These are phyloP conservation scores for Phyllostomus discolor DNA, from an alignment of 2,113 vertebrate species.

Conservation along the genomic window DNA sequence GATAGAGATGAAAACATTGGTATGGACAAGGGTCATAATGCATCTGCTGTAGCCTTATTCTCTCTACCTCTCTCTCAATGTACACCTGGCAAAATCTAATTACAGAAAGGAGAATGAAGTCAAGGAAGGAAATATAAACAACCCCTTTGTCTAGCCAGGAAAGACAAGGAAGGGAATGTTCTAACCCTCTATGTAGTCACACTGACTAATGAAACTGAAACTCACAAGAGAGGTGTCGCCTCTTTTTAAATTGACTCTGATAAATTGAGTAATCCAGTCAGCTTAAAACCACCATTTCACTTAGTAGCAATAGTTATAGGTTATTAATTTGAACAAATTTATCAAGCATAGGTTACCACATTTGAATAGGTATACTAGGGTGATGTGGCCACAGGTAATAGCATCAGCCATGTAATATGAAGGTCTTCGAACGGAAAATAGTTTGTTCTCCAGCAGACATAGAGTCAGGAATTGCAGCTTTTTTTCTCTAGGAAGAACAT, in stretches of 20 bases:
- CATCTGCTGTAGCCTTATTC: neutral
- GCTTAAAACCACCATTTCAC: neutral
- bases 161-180: neutral
- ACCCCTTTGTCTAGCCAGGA: neutral
- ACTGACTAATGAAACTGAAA: neutral
- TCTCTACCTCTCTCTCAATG: too few relatives aligned
- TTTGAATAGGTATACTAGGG: neutral
- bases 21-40: neutral
- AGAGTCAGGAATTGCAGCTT: neutral
- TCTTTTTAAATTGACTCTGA: neutral
- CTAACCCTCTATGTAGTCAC: neutral
- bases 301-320: neutral
- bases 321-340: neutral
- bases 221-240: neutral
- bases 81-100: neutral
- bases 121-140: neutral
- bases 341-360: neutral
- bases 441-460: neutral
- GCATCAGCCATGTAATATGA: neutral
- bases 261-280: neutral
- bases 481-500: neutral
- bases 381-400: neutral
- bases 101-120: neutral
- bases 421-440: neutral
- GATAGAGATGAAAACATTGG: neutral